These are phyloP conservation scores for Pocota personata DNA, from an alignment of 2,888 invertebrate species.

Conservation along the genomic window DNA sequence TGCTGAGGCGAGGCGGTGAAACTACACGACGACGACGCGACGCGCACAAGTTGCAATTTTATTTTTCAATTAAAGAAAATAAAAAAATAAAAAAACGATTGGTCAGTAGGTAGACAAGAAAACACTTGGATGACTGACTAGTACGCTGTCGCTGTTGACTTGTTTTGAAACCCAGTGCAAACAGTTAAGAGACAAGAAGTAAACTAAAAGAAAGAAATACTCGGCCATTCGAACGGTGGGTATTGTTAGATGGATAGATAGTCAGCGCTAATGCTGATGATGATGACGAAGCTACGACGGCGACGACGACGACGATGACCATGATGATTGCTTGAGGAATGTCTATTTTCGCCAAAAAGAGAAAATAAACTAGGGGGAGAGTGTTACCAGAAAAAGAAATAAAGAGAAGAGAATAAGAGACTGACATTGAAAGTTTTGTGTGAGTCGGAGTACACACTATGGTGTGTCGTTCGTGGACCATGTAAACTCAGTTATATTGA, in stretches of 20 bases:
- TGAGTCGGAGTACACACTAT: background rate
- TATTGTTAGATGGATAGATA: slow-evolving; percentile 40
- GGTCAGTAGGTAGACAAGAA: slow-evolving; percentile 46
- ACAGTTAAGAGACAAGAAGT: slow-evolving; percentile 51
- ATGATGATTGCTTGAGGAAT: slow-evolving; percentile 22
- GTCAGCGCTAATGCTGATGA: slow-evolving; percentile 18
- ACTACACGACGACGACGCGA: slow-evolving; percentile 17
- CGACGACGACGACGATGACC: slow-evolving; percentile 1
- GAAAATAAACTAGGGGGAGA: slow-evolving; percentile 5
- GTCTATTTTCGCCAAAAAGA: slow-evolving; percentile 8
- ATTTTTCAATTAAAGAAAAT: slow-evolving; percentile 35
- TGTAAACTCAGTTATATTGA: slow-evolving; percentile 4
- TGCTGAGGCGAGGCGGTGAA: slow-evolving; percentile 38
- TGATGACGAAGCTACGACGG: slow-evolving; percentile 13
- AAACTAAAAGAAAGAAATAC: slow-evolving; percentile 57
- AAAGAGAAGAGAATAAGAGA: slow-evolving; percentile 11
- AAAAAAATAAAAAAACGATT: slow-evolving; percentile 7
- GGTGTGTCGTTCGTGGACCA: background rate
- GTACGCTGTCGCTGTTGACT: slow-evolving; percentile 12
- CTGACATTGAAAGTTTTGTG: background rate
- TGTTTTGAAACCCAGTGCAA: slow-evolving; percentile 12
- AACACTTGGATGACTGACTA: slow-evolving; percentile 14
- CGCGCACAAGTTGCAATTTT: slow-evolving; percentile 46
- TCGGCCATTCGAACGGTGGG: slow-evolving; percentile 3
- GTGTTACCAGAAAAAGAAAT: background rate